Conservation (phyloP, 2,888 invertebrate species). For the Drosophila macrothrix region DNA sequence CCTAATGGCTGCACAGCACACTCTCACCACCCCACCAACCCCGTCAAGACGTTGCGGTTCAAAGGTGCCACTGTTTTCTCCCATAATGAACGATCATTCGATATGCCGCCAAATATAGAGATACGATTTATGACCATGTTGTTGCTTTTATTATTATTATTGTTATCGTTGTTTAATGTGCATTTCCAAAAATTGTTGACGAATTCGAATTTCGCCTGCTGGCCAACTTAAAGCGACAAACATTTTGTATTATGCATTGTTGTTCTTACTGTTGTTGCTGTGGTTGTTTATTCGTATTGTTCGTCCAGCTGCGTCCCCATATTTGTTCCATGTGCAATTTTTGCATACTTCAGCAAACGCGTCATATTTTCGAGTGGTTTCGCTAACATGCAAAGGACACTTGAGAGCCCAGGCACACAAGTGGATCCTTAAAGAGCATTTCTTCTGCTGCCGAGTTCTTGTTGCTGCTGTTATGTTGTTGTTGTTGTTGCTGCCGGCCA, state of each 20-base stretch:
- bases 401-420: slow-evolving; percentile 81
- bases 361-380: slow-evolving; percentile 84
- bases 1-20: slow-evolving; percentile 24
- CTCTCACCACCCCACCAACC: slow-evolving; percentile 4
- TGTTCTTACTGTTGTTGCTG: slow-evolving; percentile 26
- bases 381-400: slow-evolving; percentile 84
- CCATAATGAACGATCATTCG: slow-evolving; percentile 66
- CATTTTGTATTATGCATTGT: slow-evolving; percentile 47
- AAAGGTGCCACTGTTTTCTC: slow-evolving; percentile 71
- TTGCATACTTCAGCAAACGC: slow-evolving; percentile 84
- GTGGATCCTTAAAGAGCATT: slow-evolving; percentile 84
- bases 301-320: slow-evolving; percentile 56
- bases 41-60: slow-evolving; percentile 60
- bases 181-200: slow-evolving; percentile 48
- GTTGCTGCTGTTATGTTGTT: slow-evolving; percentile 31
- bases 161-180: slow-evolving; percentile 40
- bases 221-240: slow-evolving; percentile 60
- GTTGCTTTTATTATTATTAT: slow-evolving; percentile 37
- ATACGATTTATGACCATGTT: slow-evolving; percentile 50
- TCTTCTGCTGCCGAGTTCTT: slow-evolving; percentile 57
- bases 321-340: slow-evolving; percentile 82
- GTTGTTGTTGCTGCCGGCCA: slow-evolving; percentile 47
- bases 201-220: slow-evolving; percentile 31
- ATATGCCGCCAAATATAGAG: slow-evolving; percentile 52
- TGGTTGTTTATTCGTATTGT: slow-evolving; percentile 9